These are phyloP conservation scores for Galerucella calmariensis DNA, from an alignment of 2,888 invertebrate species.

Conservation along the genomic window DNA sequence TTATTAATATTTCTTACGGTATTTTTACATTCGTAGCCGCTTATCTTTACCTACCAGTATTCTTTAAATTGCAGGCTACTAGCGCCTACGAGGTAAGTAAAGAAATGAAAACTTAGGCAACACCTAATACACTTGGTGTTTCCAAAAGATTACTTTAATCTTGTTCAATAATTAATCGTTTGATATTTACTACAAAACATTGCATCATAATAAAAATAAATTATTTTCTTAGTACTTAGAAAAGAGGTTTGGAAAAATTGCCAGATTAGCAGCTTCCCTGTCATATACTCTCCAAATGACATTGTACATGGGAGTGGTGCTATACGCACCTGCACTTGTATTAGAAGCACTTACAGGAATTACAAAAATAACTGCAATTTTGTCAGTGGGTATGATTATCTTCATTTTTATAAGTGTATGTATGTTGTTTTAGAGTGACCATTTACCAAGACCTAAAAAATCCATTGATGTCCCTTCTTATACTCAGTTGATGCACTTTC, in stretches of 20 bases:
- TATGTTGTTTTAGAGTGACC: background rate
- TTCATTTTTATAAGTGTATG: background rate
- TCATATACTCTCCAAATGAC: conserved; percentile 91
- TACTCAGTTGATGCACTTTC: too few relatives aligned
- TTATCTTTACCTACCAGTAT: conserved; percentile 84
- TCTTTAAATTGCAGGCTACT: conserved; percentile 84
- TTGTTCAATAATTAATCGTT: too few relatives aligned
- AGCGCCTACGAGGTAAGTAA: conserved; percentile 83
- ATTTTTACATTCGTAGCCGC: conserved; percentile 83
- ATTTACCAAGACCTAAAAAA: too few relatives aligned
- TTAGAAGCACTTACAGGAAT: conserved; percentile 88
- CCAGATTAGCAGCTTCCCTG: conserved; percentile 82
- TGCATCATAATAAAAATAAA: conserved; percentile 7
- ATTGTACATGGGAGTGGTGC: conserved; percentile 89
- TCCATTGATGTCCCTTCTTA: too few relatives aligned
- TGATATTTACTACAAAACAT: too few relatives aligned
- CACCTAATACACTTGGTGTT: too few relatives aligned
- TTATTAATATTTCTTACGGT: conserved; percentile 81
- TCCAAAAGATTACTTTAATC: too few relatives aligned
- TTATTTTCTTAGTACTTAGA: conserved; percentile 81
- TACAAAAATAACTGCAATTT: conserved; percentile 76
- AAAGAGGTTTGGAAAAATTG: conserved; percentile 80
- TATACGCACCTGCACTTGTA: conserved; percentile 94
- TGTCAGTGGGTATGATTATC: conserved; percentile 70
- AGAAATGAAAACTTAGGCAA: too few relatives aligned